These are phyloP conservation scores for Nudaria mundana DNA, from an alignment of 2,888 invertebrate genomes.

Conservation along the genomic window DNA sequence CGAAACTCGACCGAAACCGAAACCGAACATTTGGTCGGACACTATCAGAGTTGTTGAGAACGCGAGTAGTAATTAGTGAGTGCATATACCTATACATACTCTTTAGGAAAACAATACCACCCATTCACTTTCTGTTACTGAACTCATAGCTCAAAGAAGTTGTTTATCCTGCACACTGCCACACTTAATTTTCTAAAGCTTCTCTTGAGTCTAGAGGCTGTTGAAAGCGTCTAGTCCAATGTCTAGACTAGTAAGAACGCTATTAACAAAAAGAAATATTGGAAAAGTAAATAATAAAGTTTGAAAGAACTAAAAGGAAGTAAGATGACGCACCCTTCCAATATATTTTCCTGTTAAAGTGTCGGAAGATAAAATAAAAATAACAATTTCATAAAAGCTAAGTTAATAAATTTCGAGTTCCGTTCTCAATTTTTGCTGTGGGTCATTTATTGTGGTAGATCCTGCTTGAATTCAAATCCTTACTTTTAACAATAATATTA, in stretches of 20 bases:
- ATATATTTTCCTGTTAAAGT: constrained; percentile 28
- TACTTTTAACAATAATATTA: too few species aligned
- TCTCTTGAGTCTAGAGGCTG: constrained; percentile 30
- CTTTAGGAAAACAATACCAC: too few species aligned
- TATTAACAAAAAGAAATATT: constrained; percentile 26
- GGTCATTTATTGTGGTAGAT: too few species aligned
- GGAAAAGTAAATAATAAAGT: constrained; percentile 20
- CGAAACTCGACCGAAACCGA: too few species aligned
- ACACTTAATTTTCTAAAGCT: constrained; percentile 42
- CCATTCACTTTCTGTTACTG: constrained; percentile 42
- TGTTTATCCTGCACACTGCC: constrained; percentile 54
- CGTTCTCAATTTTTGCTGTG: background rate
- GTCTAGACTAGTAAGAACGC: constrained; percentile 31
- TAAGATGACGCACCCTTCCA: constrained; percentile 24
- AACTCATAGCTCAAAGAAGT: constrained; percentile 60
- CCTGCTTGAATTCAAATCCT: too few species aligned
- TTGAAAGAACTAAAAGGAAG: constrained; percentile 9
- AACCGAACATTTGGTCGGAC: too few species aligned
- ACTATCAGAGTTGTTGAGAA: too few species aligned
- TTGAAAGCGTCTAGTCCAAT: constrained; percentile 35
- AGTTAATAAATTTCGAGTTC: too few species aligned
- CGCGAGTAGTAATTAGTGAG: too few species aligned
- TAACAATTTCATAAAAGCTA: constrained; percentile 15
- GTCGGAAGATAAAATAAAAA: constrained; percentile 17
- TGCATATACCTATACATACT: too few species aligned